phyloP scores from a whole-genome alignment of 2,113 vertebrate genomes.

The Chascanopsetta lugubris region DNA sequence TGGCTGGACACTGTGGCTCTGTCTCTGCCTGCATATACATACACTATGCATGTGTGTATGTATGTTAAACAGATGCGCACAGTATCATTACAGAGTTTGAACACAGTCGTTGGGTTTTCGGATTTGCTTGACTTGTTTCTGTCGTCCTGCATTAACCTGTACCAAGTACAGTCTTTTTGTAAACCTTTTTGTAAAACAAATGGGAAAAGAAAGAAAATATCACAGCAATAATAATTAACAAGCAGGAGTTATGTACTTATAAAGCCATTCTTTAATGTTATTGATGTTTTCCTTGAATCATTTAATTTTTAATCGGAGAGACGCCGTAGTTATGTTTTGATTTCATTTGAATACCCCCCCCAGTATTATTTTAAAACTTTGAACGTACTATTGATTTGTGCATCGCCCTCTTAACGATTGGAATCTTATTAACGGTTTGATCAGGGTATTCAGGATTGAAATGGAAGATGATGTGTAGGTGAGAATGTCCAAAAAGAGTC shows the following conservation, averaged over 20 bases:
- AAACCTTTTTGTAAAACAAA: conserved; percentile 58
- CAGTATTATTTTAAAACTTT: conserved; percentile 17
- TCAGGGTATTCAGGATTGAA: conserved; percentile 70
- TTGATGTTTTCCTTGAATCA: conserved; percentile 42
- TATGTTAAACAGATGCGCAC: conserved; percentile 46
- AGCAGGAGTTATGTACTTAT: conserved; percentile 67
- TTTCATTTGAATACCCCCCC: conserved; percentile 31
- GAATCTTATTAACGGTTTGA: conserved; percentile 56
- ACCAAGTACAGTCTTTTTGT: conserved; percentile 50
- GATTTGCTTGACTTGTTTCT: conserved; percentile 35
- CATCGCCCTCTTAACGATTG: conserved; percentile 28
- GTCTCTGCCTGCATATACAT: conserved; percentile 26
- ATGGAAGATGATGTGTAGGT: conserved; percentile 37
- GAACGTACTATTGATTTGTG: conserved; percentile 27
- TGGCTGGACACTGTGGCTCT: conserved; percentile 31
- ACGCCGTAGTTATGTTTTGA: conserved; percentile 31
- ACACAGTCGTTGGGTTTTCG: conserved; percentile 26
- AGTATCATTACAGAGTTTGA: conserved; percentile 21
- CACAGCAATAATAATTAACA: conserved; percentile 78
- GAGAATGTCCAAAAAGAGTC: conserved; percentile 6
- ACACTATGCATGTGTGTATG: conserved; percentile 41
- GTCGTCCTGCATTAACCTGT: conserved; percentile 34
- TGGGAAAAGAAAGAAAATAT: conserved; percentile 18
- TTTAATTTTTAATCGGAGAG: conserved; percentile 52
- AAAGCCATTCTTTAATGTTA: conserved; percentile 74